Evolutionary conservation across 2,888 invertebrate species (phyloP).

Genomic region (Agrochola lychnidis): DNA sequence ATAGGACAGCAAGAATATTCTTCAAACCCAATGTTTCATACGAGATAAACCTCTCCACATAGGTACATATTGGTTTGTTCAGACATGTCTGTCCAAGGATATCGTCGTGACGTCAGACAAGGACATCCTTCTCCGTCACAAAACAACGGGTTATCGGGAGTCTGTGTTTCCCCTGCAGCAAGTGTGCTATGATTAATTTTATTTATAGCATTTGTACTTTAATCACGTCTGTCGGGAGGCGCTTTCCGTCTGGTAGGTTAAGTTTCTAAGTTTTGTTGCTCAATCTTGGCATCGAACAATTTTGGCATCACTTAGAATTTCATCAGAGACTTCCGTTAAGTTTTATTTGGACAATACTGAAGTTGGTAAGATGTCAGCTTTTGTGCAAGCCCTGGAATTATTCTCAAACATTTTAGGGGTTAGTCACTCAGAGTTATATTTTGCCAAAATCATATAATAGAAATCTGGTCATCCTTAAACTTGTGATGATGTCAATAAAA

Average conservation of each 20-base stretch:
- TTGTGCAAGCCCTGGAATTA: background rate
- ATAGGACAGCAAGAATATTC: background rate
- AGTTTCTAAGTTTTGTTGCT: constrained; percentile 5
- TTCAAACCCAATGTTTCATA: background rate
- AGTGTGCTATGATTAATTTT: constrained; percentile 4
- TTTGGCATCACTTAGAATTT: background rate
- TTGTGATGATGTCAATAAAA: background rate
- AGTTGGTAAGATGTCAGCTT: too few species aligned
- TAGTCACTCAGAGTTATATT: background rate
- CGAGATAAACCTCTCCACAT: background rate
- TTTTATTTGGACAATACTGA: background rate
- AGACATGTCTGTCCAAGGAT: constrained; percentile 10
- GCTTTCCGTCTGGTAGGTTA: constrained; percentile 11
- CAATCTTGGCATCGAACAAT: constrained; percentile 3
- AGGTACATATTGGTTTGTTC: background rate
- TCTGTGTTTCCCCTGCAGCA: constrained; percentile 45
- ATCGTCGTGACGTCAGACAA: constrained; percentile 4
- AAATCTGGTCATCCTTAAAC: background rate
- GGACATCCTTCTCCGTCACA: constrained; percentile 34
- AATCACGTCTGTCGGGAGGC: background rate
- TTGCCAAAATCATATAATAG: background rate
- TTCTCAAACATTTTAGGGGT: background rate
- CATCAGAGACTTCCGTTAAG: background rate
- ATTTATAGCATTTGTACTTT: constrained; percentile 22
- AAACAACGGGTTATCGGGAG: constrained; percentile 32